Conservation (phyloP, 2,113 vertebrate species). For the Jaculus jaculus region DNA sequence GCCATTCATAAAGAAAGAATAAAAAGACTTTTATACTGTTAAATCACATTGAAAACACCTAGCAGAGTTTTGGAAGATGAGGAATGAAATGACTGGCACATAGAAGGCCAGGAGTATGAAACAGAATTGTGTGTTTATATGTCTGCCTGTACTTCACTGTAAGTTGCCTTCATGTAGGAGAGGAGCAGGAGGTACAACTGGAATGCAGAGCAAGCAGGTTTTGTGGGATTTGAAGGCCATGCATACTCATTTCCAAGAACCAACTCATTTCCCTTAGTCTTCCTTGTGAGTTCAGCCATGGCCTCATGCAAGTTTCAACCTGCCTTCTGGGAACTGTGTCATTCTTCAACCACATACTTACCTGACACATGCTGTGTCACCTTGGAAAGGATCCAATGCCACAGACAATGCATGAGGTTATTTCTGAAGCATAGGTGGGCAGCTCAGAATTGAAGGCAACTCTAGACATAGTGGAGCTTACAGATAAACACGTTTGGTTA, state of each 20-base stretch:
- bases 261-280: not conserved
- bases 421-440: not conserved
- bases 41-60: not conserved
- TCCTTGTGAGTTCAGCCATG: not conserved
- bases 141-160: not conserved
- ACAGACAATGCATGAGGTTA: not conserved
- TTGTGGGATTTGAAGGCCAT: not conserved
- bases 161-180: not conserved
- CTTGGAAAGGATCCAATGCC: not conserved
- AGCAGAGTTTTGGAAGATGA: not conserved
- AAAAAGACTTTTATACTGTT: not conserved
- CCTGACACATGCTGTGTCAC: not conserved
- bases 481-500: not conserved
- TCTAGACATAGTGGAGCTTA: not conserved
- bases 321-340: not conserved
- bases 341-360: not conserved
- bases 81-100: accelerated
- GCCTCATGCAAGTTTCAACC: not conserved
- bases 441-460: not conserved
- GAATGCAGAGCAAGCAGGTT: not conserved
- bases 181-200: not conserved
- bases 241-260: not conserved
- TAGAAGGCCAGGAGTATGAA: too few relatives aligned
- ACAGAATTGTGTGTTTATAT: not conserved
- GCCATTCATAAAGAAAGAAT: not conserved